Conservation (phyloP, 2,888 invertebrate species). For the Drosophila multiciliata region DNA sequence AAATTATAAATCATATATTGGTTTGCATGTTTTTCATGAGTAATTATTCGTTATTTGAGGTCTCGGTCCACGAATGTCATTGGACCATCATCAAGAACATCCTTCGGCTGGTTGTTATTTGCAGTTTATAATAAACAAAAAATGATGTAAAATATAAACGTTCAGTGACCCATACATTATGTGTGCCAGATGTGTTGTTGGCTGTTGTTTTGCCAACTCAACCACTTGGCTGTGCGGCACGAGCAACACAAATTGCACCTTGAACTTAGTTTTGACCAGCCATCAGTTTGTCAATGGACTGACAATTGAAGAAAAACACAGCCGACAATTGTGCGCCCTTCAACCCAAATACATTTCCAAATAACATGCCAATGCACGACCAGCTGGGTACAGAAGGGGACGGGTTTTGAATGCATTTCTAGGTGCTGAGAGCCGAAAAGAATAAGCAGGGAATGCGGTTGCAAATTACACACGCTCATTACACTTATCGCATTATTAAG, state of each 20-base stretch:
- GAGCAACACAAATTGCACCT: constrained; percentile 43
- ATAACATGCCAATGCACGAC: constrained; percentile 56
- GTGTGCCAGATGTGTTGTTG: constrained; percentile 30
- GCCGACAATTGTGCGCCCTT: constrained; percentile 52
- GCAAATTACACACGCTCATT: constrained; percentile 35
- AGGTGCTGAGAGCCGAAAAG: constrained; percentile 31
- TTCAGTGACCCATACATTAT: constrained; percentile 23
- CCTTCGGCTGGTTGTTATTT: constrained; percentile 6
- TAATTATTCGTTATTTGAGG: background rate
- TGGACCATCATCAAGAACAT: constrained; percentile 1
- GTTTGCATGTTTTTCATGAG: background rate
- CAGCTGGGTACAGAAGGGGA: background rate
- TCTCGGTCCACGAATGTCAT: background rate
- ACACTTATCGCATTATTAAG: constrained; percentile 45
- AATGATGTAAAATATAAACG: constrained; percentile 13
- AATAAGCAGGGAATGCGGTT: constrained; percentile 30
- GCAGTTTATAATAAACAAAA: constrained; percentile 14
- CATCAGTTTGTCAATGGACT: constrained; percentile 55
- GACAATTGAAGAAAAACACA: constrained; percentile 60
- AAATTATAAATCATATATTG: background rate
- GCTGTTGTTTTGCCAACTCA: constrained; percentile 27
- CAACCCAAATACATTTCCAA: constrained; percentile 53
- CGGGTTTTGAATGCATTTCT: constrained; percentile 44
- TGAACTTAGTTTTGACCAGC: constrained; percentile 67
- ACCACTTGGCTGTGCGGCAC: constrained; percentile 14